phyloP scores from a whole-genome alignment of 2,113 vertebrate genomes.

The Glareola pratincola region DNA sequence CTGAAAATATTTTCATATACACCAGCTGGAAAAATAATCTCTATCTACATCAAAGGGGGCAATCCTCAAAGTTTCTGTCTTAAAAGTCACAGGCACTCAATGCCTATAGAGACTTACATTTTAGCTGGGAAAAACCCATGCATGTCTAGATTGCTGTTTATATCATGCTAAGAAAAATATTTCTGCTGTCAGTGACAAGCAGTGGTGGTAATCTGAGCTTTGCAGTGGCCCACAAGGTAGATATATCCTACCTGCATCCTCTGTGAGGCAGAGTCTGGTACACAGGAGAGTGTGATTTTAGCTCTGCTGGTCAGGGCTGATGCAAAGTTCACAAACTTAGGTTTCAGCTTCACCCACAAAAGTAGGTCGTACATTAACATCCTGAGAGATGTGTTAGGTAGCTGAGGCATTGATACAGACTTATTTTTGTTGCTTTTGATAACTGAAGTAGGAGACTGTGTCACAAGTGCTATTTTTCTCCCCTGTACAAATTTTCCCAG shows the following conservation, averaged over 20 bases:
- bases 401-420: not conserved
- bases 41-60: not conserved
- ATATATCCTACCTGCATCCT: not conserved
- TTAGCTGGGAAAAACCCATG: not conserved
- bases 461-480: not conserved
- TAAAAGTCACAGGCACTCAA: not conserved
- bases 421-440: not conserved
- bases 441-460: not conserved
- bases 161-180: not conserved
- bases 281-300: not conserved
- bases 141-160: not conserved
- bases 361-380: not conserved
- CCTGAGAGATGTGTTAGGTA: not conserved
- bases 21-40: not conserved
- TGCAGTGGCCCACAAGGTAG: not conserved
- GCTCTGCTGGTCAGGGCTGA: not conserved
- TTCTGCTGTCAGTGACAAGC: not conserved
- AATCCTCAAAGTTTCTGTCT: not conserved
- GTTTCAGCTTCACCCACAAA: not conserved
- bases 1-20: not conserved
- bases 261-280: not conserved
- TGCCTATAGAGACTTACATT: not conserved
- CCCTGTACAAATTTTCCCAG: not conserved
- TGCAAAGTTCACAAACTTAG: not conserved
- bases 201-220: not conserved